Percentiles rank a stretch among this genome's conserved stretches.
Evolutionary conservation across 2,888 invertebrate species (phyloP).

Genomic region (Dugesia japonica): DNA sequence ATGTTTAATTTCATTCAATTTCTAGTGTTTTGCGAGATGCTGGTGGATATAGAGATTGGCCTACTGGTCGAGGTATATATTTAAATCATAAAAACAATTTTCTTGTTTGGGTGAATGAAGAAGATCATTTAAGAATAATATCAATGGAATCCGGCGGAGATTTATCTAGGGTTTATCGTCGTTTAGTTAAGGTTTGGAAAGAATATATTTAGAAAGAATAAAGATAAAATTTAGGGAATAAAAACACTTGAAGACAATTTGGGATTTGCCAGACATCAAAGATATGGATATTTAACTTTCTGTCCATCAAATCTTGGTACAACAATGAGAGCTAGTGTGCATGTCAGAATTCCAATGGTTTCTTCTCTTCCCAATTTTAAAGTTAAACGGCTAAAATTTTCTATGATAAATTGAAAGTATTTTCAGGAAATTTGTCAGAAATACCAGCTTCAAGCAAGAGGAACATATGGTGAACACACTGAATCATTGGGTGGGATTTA

Average conservation of each 20-base stretch:
- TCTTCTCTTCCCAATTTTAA: conserved; percentile 57
- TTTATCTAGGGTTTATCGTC: conserved; percentile 40
- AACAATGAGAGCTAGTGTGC: conserved; percentile 84
- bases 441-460: background rate
- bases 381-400: conserved; percentile 55
- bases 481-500: background rate
- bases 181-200: conserved; percentile 52
- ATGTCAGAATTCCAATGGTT: conserved; percentile 62
- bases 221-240: background rate
- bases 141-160: conserved; percentile 55
- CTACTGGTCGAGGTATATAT: conserved; percentile 76
- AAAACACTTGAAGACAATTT: background rate
- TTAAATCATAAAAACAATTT: conserved; percentile 62
- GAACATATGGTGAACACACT: conserved; percentile 5
- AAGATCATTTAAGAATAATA: conserved; percentile 70
- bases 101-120: conserved; percentile 78
- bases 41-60: conserved; percentile 81
- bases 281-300: conserved; percentile 66
- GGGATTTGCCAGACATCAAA: conserved; percentile 58
- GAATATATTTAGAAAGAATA: too few relatives aligned
- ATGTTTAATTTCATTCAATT: too few relatives aligned
- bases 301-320: conserved; percentile 73
- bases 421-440: conserved; percentile 2
- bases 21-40: conserved; percentile 57
- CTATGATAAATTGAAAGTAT: background rate